These are phyloP conservation scores for Lepilemur ruficaudatus DNA, from an alignment of 2,797 vertebrate genomes.

Conservation along the genomic window DNA sequence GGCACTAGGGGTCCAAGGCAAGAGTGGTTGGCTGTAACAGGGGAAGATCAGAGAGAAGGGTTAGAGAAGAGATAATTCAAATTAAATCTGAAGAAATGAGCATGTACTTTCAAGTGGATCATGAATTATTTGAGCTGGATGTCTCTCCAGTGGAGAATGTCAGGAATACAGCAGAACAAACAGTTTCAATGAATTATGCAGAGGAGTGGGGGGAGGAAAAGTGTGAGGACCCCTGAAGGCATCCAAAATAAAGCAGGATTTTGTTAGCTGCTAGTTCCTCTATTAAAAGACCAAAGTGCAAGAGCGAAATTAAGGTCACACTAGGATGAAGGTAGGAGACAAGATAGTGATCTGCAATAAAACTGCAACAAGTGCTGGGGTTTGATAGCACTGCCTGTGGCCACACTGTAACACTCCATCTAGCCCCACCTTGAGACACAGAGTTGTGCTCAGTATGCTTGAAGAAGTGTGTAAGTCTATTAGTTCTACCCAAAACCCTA, in stretches of 20 bases:
- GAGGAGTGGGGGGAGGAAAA: neutral
- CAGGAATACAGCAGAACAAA: neutral
- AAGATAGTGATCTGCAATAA: neutral
- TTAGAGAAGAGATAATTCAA: neutral
- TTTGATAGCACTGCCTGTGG: neutral
- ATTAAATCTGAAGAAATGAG: neutral
- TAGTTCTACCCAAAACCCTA: neutral
- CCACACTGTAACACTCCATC: neutral
- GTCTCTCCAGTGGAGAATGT: neutral
- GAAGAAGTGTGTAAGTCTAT: neutral
- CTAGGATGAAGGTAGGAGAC: neutral
- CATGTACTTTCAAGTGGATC: neutral
- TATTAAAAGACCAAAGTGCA: neutral
- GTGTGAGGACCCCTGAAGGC: neutral
- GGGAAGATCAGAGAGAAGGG: neutral
- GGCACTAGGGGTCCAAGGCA: neutral
- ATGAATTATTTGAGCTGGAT: neutral
- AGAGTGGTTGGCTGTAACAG: neutral
- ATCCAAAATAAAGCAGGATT: neutral
- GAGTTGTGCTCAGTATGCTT: neutral
- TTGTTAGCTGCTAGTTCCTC: neutral
- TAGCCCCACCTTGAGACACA: neutral
- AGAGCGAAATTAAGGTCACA: neutral
- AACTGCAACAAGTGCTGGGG: neutral
- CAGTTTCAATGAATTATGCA: conserved; percentile 14